phyloP scores from a whole-genome alignment of 1,140 invertebrate species.

The Heliothis subflexa region DNA sequence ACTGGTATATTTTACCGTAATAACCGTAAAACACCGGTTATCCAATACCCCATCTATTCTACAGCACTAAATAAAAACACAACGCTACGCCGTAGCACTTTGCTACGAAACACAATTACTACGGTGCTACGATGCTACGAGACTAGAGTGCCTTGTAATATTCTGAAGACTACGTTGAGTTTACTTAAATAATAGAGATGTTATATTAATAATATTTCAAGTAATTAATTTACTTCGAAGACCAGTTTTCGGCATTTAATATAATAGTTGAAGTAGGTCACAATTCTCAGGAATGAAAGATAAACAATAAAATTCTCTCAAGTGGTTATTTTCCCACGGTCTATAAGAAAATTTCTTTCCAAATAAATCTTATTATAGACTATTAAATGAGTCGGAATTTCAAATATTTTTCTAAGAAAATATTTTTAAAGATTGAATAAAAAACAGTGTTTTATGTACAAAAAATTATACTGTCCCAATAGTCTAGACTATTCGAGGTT shows the following conservation, averaged over 20 bases:
- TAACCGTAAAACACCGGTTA: constrained; percentile 22
- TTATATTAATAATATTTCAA: too few relatives aligned
- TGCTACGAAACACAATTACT: constrained; percentile 18
- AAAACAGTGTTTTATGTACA: too few relatives aligned
- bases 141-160: neutral
- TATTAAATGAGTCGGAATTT: neutral
- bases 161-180: neutral
- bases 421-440: too few relatives aligned
- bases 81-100: constrained; percentile 18
- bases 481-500: too few relatives aligned
- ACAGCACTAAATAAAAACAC: constrained; percentile 24
- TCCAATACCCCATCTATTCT: constrained; percentile 23
- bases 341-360: neutral
- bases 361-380: neutral
- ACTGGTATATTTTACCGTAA: constrained; percentile 3
- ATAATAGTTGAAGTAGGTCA: neutral
- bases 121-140: constrained; percentile 26
- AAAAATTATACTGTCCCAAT: too few relatives aligned
- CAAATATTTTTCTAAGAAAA: too few relatives aligned
- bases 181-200: neutral
- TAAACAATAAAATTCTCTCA: neutral
- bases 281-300: neutral
- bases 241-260: neutral
- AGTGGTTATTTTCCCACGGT: neutral
- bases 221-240: too few relatives aligned